Conservation (phyloP, 2,888 invertebrate genomes). For the Acrobasis consociella region DNA sequence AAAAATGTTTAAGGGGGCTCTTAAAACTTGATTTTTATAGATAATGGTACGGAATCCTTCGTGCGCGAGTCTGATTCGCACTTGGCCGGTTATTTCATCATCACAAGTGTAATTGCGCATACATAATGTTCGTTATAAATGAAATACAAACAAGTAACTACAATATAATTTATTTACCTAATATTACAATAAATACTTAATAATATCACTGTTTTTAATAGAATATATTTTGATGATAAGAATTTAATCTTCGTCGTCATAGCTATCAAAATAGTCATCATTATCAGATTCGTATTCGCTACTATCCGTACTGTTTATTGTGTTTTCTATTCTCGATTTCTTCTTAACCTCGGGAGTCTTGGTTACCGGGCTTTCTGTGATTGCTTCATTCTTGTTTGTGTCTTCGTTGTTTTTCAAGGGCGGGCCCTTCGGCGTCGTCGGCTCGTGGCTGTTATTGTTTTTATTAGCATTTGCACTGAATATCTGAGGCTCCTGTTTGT, state of each 20-base stretch:
- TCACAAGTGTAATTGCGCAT: no score
- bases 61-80: no score
- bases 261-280: conserved; percentile 15
- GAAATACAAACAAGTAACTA: no score
- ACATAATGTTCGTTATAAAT: no score
- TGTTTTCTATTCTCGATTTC: conserved; percentile 12
- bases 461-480: conserved; percentile 51
- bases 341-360: not conserved
- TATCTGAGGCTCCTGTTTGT: conserved; percentile 38
- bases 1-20: no score
- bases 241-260: conserved; percentile 20
- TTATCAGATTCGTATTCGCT: conserved; percentile 13
- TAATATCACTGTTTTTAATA: conserved; percentile 13
- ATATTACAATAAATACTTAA: not conserved
- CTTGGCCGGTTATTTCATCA: no score
- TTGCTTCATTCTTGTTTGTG: not conserved
- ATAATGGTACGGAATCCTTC: no score
- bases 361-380: not conserved
- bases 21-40: no score
- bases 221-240: not conserved
- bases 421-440: no score
- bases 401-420: conserved; percentile 7
- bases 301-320: conserved; percentile 15
- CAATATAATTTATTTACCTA: not conserved
- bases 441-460: conserved; percentile 40